Percentiles rank a stretch among this genome's conserved stretches.
These are phyloP conservation scores for Subacronicta megacephala DNA, from an alignment of 2,888 invertebrate genomes.

Conservation along the genomic window DNA sequence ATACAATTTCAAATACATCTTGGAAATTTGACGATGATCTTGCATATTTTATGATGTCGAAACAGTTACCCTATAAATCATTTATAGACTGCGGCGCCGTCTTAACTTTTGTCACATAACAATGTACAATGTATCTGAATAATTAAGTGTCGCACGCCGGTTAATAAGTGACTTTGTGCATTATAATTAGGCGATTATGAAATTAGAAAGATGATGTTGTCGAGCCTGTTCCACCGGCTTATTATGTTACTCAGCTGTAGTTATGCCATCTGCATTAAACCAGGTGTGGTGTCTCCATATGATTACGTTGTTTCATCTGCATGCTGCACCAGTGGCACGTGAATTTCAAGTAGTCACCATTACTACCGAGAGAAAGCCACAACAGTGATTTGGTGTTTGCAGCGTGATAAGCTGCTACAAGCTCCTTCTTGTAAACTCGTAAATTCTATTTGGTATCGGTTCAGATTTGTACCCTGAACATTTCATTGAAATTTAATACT, in stretches of 20 bases:
- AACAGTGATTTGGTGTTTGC: slow-evolving; percentile 68
- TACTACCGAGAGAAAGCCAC: slow-evolving; percentile 70
- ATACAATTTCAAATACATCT: slow-evolving; percentile 65
- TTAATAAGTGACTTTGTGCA: slow-evolving; percentile 57
- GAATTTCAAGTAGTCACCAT: slow-evolving; percentile 52
- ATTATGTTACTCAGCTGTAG: slow-evolving; percentile 36
- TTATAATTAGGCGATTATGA: slow-evolving; percentile 54
- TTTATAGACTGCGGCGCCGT: slow-evolving; percentile 78
- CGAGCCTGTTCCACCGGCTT: slow-evolving; percentile 48
- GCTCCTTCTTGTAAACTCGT: slow-evolving; percentile 76
- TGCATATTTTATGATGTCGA: slow-evolving; percentile 76
- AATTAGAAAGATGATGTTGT: slow-evolving; percentile 55
- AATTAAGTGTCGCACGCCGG: slow-evolving; percentile 67
- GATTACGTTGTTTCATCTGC: slow-evolving; percentile 52
- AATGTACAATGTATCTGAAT: slow-evolving; percentile 77
- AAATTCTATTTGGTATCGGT: slow-evolving; percentile 76
- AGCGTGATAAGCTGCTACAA: slow-evolving; percentile 73
- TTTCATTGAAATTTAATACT: slow-evolving; percentile 82
- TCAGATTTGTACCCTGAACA: slow-evolving; percentile 74
- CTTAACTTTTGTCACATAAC: slow-evolving; percentile 80
- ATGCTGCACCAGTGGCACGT: slow-evolving; percentile 34
- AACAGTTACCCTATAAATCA: slow-evolving; percentile 85
- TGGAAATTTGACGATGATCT: slow-evolving; percentile 65
- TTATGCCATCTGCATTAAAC: slow-evolving; percentile 45
- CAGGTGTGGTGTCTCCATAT: slow-evolving; percentile 36